phyloP scores from a whole-genome alignment of 2,797 vertebrate species.

The Cygnus olor region DNA sequence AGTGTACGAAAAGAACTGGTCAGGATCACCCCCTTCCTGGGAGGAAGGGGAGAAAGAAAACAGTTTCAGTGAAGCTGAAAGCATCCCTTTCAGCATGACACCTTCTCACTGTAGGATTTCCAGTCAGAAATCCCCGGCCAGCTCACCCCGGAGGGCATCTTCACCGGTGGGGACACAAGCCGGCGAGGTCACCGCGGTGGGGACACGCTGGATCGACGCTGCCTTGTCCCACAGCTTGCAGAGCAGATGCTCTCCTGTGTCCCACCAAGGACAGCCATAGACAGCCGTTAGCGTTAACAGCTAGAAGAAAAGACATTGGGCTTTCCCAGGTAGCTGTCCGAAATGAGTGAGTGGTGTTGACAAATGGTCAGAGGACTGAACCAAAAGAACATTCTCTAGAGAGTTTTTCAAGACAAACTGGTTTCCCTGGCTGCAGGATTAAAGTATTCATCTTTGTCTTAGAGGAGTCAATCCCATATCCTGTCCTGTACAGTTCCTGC shows the following conservation, averaged over 20 bases:
- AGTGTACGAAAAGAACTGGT: neutral
- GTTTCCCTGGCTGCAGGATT: neutral
- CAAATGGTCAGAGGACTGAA: neutral
- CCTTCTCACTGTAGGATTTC: no score
- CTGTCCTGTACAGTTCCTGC: neutral
- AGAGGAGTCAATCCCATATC: rapidly evolving
- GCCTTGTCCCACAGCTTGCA: rapidly evolving
- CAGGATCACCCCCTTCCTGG: rapidly evolving
- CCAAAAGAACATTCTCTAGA: neutral
- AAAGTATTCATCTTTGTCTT: rapidly evolving
- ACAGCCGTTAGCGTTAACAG: rapidly evolving
- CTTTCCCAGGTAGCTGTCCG: neutral
- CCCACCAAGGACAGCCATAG: neutral
- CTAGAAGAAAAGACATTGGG: neutral
- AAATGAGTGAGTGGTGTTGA: neutral
- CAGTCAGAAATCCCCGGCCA: rapidly evolving
- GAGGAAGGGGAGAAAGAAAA: neutral
- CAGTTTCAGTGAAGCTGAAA: neutral
- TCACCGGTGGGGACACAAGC: rapidly evolving
- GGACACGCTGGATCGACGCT: rapidly evolving
- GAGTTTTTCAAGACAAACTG: neutral
- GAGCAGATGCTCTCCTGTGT: rapidly evolving
- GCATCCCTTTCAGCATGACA: neutral
- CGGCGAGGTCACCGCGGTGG: rapidly evolving
- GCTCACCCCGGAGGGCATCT: rapidly evolving